Percentiles rank a stretch among this genome's conserved stretches.
These are phyloP conservation scores for Mormyrus hasselquistii DNA, from an alignment of 2,797 vertebrate species.

Conservation along the genomic window DNA sequence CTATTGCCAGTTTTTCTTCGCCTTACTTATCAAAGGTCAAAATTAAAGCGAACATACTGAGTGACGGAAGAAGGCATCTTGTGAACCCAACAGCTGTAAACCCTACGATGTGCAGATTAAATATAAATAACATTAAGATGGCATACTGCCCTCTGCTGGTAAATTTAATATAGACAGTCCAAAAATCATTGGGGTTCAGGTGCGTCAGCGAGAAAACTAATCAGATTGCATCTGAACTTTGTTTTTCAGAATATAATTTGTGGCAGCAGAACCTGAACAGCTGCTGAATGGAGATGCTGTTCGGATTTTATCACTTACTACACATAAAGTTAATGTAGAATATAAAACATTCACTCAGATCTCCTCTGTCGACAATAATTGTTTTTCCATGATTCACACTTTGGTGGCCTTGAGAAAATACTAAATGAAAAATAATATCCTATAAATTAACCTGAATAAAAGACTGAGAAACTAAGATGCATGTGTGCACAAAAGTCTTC, in stretches of 20 bases:
- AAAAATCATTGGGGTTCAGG: not conserved
- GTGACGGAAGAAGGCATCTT: not conserved
- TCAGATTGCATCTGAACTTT: not conserved
- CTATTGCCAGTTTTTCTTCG: not conserved
- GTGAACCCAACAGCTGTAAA: not conserved
- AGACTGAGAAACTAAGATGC: not conserved
- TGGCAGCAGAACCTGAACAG: not conserved
- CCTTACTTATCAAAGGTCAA: not conserved
- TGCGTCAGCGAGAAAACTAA: not conserved
- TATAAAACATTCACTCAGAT: not conserved
- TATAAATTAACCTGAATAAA: not conserved
- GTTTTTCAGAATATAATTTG: not conserved
- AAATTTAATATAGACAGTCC: not conserved
- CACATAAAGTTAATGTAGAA: not conserved
- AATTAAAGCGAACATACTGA: not conserved
- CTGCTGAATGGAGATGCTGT: not conserved
- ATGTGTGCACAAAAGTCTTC: not conserved
- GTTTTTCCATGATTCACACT: not conserved
- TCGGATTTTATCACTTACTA: not conserved
- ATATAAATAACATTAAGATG: not conserved
- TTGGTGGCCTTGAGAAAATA: not conserved
- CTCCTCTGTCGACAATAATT: not conserved
- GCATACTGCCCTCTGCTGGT: conserved; percentile 16
- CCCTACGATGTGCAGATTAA: not conserved
- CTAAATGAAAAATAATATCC: not conserved